These are phyloP conservation scores for Heliothis subflexa DNA, from an alignment of 1,140 invertebrate species.

Conservation along the genomic window DNA sequence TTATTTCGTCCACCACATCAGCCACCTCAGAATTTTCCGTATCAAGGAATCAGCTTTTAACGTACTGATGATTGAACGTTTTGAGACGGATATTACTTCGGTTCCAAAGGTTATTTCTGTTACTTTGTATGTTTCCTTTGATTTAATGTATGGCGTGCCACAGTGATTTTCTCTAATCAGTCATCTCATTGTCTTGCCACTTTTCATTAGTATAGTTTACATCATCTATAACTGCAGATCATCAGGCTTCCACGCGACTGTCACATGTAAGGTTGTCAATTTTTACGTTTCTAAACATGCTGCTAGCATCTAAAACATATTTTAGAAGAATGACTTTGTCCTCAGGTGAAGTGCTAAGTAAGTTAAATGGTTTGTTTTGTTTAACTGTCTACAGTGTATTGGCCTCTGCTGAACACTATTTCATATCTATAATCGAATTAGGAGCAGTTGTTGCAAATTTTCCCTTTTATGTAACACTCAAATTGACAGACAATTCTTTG, in stretches of 20 bases:
- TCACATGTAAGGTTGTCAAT: neutral
- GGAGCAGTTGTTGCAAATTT: conserved; percentile 3
- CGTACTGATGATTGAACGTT: neutral
- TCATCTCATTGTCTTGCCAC: neutral
- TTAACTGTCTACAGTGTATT: conserved; percentile 1
- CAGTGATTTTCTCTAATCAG: neutral
- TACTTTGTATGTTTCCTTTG: conserved; percentile 3
- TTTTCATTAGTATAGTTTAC: neutral
- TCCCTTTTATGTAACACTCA: conserved; percentile 1
- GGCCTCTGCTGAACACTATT: neutral
- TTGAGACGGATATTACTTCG: conserved; percentile 11
- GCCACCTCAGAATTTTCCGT: conserved; percentile 25
- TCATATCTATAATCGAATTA: neutral
- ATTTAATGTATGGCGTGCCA: neutral
- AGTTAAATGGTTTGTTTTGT: conserved; percentile 22
- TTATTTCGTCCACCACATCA: conserved; percentile 19
- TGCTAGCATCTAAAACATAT: neutral
- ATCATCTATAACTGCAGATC: neutral
- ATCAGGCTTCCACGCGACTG: neutral
- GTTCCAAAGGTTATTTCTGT: neutral
- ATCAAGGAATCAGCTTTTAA: conserved; percentile 28
- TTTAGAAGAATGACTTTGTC: conserved; percentile 4
- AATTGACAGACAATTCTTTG: neutral
- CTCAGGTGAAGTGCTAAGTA: neutral
- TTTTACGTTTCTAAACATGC: conserved; percentile 1